Conservation (phyloP, 2,113 vertebrate species). For the Mesembrinibis cayennensis region DNA sequence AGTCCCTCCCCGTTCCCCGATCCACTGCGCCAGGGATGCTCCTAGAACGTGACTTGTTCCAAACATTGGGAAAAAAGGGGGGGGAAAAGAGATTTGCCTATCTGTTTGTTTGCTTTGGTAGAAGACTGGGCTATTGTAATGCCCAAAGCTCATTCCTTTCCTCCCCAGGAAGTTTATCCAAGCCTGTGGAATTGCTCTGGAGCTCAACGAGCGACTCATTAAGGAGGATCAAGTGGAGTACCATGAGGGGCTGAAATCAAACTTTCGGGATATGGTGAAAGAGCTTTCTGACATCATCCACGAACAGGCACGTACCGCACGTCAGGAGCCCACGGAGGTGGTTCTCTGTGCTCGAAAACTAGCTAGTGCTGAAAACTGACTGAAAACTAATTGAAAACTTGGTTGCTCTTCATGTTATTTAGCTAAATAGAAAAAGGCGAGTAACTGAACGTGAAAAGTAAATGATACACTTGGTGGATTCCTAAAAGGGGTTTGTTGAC, state of each 20-base stretch:
- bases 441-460: not conserved
- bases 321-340: not conserved
- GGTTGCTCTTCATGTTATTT: not conserved
- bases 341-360: not conserved
- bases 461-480: not conserved
- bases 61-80: not conserved
- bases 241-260: slow-evolving; percentile 92
- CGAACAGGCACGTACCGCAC: slow-evolving; percentile 82
- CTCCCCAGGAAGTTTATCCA: slow-evolving; percentile 87
- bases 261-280: slow-evolving; percentile 97
- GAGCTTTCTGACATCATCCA: slow-evolving; percentile 96
- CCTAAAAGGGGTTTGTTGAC: not conserved
- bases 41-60: not conserved
- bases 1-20: not conserved
- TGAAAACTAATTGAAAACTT: not conserved
- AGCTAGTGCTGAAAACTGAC: not conserved
- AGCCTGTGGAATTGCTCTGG: slow-evolving; percentile 91
- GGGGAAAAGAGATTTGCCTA: not conserved
- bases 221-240: slow-evolving; percentile 98
- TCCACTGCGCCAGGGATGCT: not conserved
- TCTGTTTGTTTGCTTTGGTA: not conserved
- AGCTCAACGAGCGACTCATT: slow-evolving; percentile 93
- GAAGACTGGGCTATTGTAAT: not conserved
- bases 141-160: not conserved
- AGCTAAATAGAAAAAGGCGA: not conserved